Conservation (phyloP, 1,140 invertebrate species). For the Dendroctonus valens region DNA sequence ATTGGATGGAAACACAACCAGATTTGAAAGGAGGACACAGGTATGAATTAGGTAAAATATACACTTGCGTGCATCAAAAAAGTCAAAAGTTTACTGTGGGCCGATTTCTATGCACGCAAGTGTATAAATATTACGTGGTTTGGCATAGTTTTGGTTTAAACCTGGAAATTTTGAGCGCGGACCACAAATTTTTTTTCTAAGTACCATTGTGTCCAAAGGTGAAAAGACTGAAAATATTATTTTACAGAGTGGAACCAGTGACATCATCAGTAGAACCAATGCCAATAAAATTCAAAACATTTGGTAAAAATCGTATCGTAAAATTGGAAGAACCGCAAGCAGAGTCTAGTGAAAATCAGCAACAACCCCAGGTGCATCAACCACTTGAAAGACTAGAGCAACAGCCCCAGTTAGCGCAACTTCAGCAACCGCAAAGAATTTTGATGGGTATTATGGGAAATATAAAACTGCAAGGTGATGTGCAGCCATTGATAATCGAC, state of each 20-base stretch:
- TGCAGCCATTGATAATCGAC: conserved; percentile 38
- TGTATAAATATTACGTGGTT: no score
- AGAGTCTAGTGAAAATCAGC: not conserved
- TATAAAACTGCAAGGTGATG: conserved; percentile 34
- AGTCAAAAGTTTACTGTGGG: no score
- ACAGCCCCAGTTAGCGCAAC: conserved; percentile 9
- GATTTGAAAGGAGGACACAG: conserved; percentile 50
- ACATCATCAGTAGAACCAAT: conserved; percentile 44
- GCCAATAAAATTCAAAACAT: conserved; percentile 48
- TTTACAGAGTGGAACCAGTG: conserved; percentile 45
- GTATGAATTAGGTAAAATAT: conserved; percentile 17
- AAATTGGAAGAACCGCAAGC: conserved; percentile 29
- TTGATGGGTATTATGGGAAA: conserved; percentile 41
- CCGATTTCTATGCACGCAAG: no score
- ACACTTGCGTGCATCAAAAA: no score
- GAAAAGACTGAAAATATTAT: not conserved
- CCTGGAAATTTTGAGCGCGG: no score
- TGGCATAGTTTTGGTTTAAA: no score
- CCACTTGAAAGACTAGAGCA: conserved; percentile 2
- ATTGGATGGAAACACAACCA: conserved; percentile 50
- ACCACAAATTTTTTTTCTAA: no score
- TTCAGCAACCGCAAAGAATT: conserved; percentile 27
- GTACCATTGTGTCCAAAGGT: not conserved
- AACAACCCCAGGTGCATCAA: not conserved
- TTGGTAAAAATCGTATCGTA: conserved; percentile 34